phyloP scores from a whole-genome alignment of 2,888 invertebrate species.

The Tolmerus cingulatus region DNA sequence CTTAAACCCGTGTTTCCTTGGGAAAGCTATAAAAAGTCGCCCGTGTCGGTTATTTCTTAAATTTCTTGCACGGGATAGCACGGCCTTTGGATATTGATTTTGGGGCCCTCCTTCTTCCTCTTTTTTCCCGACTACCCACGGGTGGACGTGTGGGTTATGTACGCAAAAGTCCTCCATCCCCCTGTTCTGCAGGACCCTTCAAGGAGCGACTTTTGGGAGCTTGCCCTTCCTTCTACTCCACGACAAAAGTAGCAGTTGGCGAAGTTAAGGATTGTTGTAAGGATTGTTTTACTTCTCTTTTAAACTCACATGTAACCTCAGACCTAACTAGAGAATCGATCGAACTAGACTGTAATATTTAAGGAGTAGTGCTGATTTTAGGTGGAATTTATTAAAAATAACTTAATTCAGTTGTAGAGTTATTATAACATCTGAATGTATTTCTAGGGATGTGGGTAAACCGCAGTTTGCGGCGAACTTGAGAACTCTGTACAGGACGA shows the following conservation, averaged over 20 bases:
- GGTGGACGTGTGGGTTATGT: background rate
- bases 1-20: background rate
- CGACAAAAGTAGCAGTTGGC: background rate
- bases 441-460: background rate
- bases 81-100: background rate
- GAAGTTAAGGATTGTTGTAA: background rate
- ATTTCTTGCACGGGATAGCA: background rate
- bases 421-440: background rate
- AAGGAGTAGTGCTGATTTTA: background rate
- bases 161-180: background rate
- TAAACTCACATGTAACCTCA: background rate
- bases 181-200: background rate
- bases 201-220: background rate
- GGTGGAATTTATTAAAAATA: background rate
- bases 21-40: background rate
- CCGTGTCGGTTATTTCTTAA: background rate
- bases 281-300: background rate
- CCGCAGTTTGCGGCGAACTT: background rate
- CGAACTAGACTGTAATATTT: background rate
- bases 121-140: background rate
- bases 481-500: background rate
- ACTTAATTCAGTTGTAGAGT: background rate
- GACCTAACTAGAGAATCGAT: background rate
- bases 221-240: background rate
- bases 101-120: background rate